Evolutionary conservation across 2,888 invertebrate species (phyloP).

Genomic region (Drosophila peninsularis): DNA sequence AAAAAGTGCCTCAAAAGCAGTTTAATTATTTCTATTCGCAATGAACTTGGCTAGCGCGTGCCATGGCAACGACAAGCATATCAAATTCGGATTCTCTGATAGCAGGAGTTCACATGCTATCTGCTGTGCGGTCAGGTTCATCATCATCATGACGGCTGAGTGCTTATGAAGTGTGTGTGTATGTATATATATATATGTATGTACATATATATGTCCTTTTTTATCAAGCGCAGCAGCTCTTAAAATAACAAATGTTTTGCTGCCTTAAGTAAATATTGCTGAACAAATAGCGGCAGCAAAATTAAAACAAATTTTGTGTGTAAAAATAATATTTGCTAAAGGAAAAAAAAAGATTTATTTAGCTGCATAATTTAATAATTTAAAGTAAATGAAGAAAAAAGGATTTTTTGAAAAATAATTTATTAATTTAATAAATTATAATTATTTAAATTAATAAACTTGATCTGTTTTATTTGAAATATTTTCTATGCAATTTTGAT

Average conservation of each 20-base stretch:
- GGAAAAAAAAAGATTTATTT: not conserved
- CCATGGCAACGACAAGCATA: not conserved
- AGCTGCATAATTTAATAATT: not conserved
- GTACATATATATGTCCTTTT: not conserved
- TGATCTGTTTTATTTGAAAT: too few species aligned
- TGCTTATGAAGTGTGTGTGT: not conserved
- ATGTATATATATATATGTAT: not conserved
- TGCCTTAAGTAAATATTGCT: conserved; percentile 4
- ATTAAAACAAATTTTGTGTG: not conserved
- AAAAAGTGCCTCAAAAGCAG: not conserved
- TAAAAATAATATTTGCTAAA: conserved; percentile 1
- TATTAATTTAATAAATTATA: not conserved
- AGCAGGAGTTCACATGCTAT: not conserved
- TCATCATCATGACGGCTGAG: not conserved
- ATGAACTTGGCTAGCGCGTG: not conserved
- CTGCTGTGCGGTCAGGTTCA: not conserved
- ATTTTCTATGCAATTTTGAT: too few species aligned
- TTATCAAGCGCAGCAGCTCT: not conserved
- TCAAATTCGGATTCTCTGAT: not conserved
- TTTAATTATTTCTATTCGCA: conserved; percentile 5
- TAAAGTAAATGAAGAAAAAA: too few species aligned
- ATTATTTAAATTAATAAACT: too few species aligned
- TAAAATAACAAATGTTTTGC: not conserved
- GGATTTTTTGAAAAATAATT: too few species aligned
- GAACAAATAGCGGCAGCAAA: not conserved